These are phyloP conservation scores for Eumacrocentrus americanus DNA, from an alignment of 2,888 invertebrate species.

Conservation along the genomic window DNA sequence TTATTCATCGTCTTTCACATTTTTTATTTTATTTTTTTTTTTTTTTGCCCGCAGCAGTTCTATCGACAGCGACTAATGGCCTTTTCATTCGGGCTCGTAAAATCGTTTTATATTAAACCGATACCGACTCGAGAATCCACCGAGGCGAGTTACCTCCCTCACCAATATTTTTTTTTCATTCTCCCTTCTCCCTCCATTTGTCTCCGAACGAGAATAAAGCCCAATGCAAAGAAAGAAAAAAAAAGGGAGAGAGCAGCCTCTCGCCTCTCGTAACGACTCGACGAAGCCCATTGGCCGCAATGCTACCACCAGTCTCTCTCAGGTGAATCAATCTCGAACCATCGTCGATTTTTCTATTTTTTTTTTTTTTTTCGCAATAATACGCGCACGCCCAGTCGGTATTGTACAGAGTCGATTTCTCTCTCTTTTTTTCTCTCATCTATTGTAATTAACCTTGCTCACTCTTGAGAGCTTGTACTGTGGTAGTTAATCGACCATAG, in stretches of 20 bases:
- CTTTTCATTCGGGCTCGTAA: slow-evolving; percentile 50
- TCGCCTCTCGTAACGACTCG: slow-evolving; percentile 29
- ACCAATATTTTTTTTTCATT: slow-evolving; percentile 13
- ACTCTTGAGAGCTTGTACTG: neutral
- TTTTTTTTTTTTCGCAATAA: slow-evolving; percentile 10
- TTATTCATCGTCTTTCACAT: slow-evolving; percentile 20
- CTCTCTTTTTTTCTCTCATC: neutral
- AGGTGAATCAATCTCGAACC: slow-evolving; percentile 30
- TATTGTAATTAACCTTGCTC: neutral
- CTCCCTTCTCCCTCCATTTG: slow-evolving; percentile 25
- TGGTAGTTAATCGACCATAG: neutral
- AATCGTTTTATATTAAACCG: slow-evolving; percentile 52
- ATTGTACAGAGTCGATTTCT: neutral
- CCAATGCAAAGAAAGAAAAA: slow-evolving; percentile 19
- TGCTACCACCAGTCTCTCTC: slow-evolving; percentile 22
- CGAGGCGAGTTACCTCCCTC: slow-evolving; percentile 29
- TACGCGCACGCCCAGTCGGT: neutral
- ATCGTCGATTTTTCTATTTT: slow-evolving; percentile 17
- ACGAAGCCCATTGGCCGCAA: slow-evolving; percentile 30
- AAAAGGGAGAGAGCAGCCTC: slow-evolving; percentile 6
- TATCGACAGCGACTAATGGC: slow-evolving; percentile 48
- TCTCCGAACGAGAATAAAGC: slow-evolving; percentile 26
- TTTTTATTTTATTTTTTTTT: neutral
- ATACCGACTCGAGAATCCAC: slow-evolving; percentile 43
- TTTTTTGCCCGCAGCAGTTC: slow-evolving; percentile 30